Percentiles rank a stretch among this genome's conserved stretches.
These are phyloP conservation scores for Diceros bicornis DNA, from an alignment of 2,797 vertebrate species.

Conservation along the genomic window DNA sequence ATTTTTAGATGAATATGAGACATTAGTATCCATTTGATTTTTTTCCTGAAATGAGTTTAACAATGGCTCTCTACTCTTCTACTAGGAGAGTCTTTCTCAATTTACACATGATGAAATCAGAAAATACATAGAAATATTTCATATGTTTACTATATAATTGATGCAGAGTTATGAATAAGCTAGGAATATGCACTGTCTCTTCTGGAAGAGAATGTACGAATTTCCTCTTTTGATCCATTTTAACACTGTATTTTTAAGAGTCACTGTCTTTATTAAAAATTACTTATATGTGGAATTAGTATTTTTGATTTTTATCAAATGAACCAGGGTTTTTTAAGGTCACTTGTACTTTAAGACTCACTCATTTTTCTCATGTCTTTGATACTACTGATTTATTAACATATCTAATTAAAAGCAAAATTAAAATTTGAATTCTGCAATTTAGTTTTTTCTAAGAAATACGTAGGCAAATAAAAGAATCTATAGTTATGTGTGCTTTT, in stretches of 20 bases:
- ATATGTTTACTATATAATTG: background rate
- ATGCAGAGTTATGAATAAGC: background rate
- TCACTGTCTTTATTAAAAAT: conserved; percentile 23
- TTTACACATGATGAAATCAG: conserved; percentile 14
- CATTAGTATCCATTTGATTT: background rate
- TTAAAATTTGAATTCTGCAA: background rate
- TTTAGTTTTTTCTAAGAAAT: background rate
- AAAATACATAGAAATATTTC: conserved; percentile 38
- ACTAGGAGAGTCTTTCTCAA: background rate
- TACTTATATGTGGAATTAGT: background rate
- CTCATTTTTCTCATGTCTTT: background rate
- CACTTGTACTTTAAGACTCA: background rate
- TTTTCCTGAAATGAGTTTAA: background rate
- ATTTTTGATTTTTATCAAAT: conserved; percentile 52
- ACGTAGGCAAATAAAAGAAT: background rate
- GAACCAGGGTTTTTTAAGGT: background rate
- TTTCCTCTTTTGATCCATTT: conserved; percentile 1
- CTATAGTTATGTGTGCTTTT: background rate
- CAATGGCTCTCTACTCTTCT: conserved; percentile 7
- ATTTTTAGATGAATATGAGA: background rate
- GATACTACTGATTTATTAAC: conserved; percentile 1
- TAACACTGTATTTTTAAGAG: conserved; percentile 25
- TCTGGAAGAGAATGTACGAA: background rate
- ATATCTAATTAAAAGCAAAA: conserved; percentile 14
- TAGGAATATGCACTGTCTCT: background rate